Evolutionary conservation across 2,113 vertebrate species (phyloP), one percentile per base, ranked within the genome.

Genomic region (Corythornis cristatus): DNA sequence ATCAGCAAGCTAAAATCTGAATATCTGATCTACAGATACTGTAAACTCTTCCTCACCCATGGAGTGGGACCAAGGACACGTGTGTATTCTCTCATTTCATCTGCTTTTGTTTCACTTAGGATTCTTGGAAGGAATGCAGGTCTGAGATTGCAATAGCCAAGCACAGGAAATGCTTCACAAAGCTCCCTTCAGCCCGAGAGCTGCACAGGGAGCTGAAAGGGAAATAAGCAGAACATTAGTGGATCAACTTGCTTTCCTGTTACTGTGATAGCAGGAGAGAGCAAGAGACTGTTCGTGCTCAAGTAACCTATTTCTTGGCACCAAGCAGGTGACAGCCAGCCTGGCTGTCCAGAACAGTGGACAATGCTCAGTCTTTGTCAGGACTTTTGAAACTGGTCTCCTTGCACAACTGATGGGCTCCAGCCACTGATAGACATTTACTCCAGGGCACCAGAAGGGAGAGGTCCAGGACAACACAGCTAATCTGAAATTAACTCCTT

Each of bases 81-180:
- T 5, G 6, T 68, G 31, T 46, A 48, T 84, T 8, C 33, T 61
- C 60, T 85, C 2, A 1, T 86, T 79, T 83, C 20, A 66, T 80
- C 15, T 64, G 15, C 67, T 83, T 74, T 87, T 82, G 21, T 61
- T 82, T n/a, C 62, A 45, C 42, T 21, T 53, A 53, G 18, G 31
- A 40, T 15, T 53, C 37, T 90, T 75, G 74, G 66, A 84, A 53
- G 29, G 48, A 57, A 73, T 58, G 43, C 50, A 77, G 71, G 65
- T 23, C 42, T 21, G 14, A 51, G 35, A 76, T 12, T 83, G 66
- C 75, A 87, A 85, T 22, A 91, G 79, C n/a, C 62, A 64, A 74
- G n/a, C 33, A 74, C 60, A 90, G 80, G 83, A 93, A 96, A 87
- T 82, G 54, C 67, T 82, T 89, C 61, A 35, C 11, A 12, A 84